Percentiles rank a stretch among this genome's conserved stretches.
phyloP scores from a whole-genome alignment of 2,888 invertebrate genomes.

The Pyrrhopygopsis socrates region DNA sequence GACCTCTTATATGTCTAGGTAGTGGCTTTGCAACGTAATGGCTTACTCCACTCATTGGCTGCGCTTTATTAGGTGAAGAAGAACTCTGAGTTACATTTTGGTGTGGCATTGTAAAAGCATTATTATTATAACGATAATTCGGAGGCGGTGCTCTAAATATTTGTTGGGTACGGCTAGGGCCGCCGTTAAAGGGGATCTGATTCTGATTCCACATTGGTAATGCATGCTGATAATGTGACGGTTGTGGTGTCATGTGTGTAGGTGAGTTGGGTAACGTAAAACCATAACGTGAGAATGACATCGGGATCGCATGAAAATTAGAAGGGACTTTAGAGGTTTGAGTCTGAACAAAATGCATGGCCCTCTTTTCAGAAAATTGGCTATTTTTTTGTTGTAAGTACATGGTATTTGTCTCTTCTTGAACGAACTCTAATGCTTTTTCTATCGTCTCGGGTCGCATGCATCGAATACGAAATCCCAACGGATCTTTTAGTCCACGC shows the following conservation, averaged over 20 bases:
- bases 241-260: too few relatives aligned
- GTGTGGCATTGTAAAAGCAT: neutral
- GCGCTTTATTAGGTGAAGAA: neutral
- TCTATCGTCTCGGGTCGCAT: too few relatives aligned
- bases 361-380: neutral
- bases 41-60: constrained; percentile 21
- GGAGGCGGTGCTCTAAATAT: constrained; percentile 19
- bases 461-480: too few relatives aligned
- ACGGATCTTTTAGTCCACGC: constrained; percentile 66
- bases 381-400: constrained; percentile 1
- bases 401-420: constrained; percentile 20
- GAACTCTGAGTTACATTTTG: neutral
- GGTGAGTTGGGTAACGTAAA: too few relatives aligned
- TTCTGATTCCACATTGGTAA: too few relatives aligned
- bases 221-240: too few relatives aligned
- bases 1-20: neutral
- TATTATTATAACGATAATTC: neutral
- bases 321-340: neutral
- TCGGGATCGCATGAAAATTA: neutral
- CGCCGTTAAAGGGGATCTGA: neutral
- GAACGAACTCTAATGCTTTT: too few relatives aligned
- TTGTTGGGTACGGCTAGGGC: constrained; percentile 11
- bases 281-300: too few relatives aligned
- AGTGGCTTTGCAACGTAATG: constrained; percentile 2
- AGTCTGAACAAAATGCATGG: neutral